Evolutionary conservation across 2,113 vertebrate species (phyloP).

Genomic region (Hemichromis elongatus): DNA sequence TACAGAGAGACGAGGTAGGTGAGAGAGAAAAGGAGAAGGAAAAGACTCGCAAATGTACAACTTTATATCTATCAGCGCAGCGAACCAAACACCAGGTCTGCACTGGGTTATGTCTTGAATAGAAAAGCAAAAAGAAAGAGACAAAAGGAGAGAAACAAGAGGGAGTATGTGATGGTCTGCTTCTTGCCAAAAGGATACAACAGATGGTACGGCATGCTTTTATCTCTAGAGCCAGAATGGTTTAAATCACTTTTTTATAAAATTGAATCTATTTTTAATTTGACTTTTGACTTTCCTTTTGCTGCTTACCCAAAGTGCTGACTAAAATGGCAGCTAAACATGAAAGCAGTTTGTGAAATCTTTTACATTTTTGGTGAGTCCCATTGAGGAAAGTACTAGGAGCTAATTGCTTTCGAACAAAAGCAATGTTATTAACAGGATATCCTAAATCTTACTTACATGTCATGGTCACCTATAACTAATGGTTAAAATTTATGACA

Average conservation of each 20-base stretch:
- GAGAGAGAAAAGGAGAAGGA: background rate
- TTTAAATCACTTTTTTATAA: background rate
- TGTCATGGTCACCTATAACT: background rate
- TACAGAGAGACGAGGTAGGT: constrained; percentile 14
- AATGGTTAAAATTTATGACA: background rate
- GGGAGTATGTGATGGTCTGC: background rate
- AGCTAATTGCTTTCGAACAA: background rate
- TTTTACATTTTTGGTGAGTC: background rate
- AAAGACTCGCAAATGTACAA: constrained; percentile 17
- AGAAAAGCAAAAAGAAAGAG: background rate
- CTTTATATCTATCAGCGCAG: constrained; percentile 29
- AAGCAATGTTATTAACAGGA: background rate
- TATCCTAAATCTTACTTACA: background rate
- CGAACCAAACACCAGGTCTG: background rate
- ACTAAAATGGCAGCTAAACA: background rate
- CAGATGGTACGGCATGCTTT: background rate
- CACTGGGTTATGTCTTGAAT: background rate
- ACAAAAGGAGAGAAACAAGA: background rate
- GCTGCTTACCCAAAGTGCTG: background rate
- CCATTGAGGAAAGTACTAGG: background rate
- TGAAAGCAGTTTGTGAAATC: background rate
- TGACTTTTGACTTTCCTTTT: background rate
- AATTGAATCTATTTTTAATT: background rate
- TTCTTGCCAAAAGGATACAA: constrained; percentile 5
- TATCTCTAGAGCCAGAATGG: background rate